Conservation (phyloP, 2,797 vertebrate genomes). For the Melanotaenia parkinsoni region DNA sequence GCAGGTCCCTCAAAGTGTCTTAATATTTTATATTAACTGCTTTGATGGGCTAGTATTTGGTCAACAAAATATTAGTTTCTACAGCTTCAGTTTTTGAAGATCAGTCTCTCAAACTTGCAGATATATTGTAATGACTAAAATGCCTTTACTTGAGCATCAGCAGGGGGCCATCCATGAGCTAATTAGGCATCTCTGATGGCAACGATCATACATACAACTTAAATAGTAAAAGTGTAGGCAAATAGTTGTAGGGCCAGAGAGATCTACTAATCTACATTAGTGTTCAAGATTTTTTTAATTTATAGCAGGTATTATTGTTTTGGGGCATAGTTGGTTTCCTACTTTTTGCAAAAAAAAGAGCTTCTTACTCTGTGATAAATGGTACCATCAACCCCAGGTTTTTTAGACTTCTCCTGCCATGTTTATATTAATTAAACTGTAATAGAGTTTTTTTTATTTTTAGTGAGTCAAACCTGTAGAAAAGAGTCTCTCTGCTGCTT, state of each 20-base stretch:
- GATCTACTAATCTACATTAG: background rate
- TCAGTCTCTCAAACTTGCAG: slow-evolving; percentile 39
- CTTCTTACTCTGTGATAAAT: background rate
- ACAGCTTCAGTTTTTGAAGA: background rate
- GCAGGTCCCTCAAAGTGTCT: slow-evolving; percentile 15
- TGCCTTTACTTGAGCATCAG: slow-evolving; percentile 45
- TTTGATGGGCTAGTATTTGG: background rate
- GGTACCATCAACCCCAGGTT: background rate
- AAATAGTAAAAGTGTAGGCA: background rate
- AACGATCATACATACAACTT: background rate
- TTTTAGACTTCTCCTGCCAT: background rate
- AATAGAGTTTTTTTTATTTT: background rate
- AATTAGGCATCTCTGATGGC: slow-evolving; percentile 84
- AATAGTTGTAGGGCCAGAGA: background rate
- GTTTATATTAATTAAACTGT: background rate
- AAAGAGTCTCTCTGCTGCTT: background rate
- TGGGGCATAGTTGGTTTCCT: background rate
- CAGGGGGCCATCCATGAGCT: slow-evolving; percentile 66
- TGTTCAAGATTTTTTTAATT: background rate
- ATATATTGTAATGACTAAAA: slow-evolving; percentile 8
- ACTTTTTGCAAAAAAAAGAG: too few relatives aligned
- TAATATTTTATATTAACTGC: background rate
- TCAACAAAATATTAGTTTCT: background rate
- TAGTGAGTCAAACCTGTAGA: background rate
- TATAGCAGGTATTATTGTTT: background rate